A percentile compares a stretch with the other conserved stretches of the same genome.
phyloP scores from a whole-genome alignment of 1,140 invertebrate species.

The Phthorimaea operculella region DNA sequence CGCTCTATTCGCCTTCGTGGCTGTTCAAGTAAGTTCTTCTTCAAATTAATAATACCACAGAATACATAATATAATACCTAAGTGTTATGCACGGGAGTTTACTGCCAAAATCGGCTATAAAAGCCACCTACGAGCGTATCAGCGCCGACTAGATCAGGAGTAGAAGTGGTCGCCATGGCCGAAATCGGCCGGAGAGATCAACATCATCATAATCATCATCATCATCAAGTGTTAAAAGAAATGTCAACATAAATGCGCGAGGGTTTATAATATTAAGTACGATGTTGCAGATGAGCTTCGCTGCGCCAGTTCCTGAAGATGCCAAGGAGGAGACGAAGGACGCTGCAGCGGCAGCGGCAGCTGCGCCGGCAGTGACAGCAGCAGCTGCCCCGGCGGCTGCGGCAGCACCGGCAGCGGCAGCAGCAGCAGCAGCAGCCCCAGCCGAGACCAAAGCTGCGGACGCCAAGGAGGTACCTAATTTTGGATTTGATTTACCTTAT shows the following conservation, averaged over 20 bases:
- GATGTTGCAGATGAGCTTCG: constrained; percentile 27
- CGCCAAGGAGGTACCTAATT: background rate
- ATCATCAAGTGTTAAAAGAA: background rate
- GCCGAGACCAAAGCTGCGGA: background rate
- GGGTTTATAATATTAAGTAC: background rate
- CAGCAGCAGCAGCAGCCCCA: background rate
- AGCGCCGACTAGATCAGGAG: too few species aligned
- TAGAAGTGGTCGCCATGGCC: too few species aligned
- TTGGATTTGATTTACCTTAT: too few species aligned
- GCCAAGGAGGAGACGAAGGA: constrained; percentile 25
- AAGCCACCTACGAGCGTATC: too few species aligned
- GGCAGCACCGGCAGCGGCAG: background rate
- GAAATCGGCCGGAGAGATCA: too few species aligned
- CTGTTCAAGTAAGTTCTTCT: constrained; percentile 31
- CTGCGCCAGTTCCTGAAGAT: constrained; percentile 35
- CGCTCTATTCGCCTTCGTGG: constrained; percentile 36
- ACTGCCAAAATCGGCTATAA: too few species aligned
- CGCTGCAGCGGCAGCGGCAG: constrained; percentile 6
- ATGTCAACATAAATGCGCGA: background rate
- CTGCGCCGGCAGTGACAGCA: background rate
- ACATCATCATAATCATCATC: too few species aligned
- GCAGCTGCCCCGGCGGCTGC: background rate
- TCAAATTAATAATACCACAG: too few species aligned
- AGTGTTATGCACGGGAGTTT: too few species aligned
- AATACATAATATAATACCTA: too few species aligned